phyloP scores from a whole-genome alignment of 2,797 vertebrate genomes.

The Bryconaethiops microstoma region DNA sequence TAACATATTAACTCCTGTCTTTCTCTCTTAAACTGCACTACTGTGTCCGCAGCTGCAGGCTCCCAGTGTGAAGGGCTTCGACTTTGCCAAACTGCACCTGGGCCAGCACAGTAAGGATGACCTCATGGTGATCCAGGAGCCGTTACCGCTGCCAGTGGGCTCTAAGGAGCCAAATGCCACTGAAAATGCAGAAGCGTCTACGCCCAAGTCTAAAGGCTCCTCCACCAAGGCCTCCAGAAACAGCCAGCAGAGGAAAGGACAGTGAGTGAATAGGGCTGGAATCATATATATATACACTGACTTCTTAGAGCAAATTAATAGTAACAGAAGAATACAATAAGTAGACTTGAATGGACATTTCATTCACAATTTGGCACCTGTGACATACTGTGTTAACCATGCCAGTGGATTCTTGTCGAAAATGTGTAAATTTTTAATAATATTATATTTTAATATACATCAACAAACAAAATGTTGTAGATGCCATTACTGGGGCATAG shows the following conservation, averaged over 20 bases:
- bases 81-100: constrained; percentile 90
- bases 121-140: constrained; percentile 83
- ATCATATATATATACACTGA: not conserved
- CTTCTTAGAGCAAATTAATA: too few species aligned
- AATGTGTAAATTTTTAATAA: too few species aligned
- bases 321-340: too few species aligned
- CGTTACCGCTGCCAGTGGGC: constrained; percentile 80
- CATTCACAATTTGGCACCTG: too few species aligned
- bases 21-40: not conserved
- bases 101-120: constrained; percentile 90
- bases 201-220: constrained; percentile 83
- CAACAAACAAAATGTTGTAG: too few species aligned
- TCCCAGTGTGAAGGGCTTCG: constrained; percentile 87
- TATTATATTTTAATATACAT: too few species aligned
- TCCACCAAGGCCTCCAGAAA: constrained; percentile 86
- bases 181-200: constrained; percentile 88
- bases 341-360: too few species aligned
- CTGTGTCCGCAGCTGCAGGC: constrained; percentile 78
- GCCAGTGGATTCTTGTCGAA: too few species aligned
- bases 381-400: too few species aligned
- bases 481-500: too few species aligned
- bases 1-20: constrained; percentile 13
- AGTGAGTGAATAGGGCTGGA: constrained; percentile 70
- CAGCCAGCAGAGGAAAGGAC: constrained; percentile 81
- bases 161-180: constrained; percentile 87